Evolutionary conservation across 2,113 vertebrate species (phyloP), one percentile per base, ranked within the genome.

Genomic region (Mus spicilegus): DNA sequence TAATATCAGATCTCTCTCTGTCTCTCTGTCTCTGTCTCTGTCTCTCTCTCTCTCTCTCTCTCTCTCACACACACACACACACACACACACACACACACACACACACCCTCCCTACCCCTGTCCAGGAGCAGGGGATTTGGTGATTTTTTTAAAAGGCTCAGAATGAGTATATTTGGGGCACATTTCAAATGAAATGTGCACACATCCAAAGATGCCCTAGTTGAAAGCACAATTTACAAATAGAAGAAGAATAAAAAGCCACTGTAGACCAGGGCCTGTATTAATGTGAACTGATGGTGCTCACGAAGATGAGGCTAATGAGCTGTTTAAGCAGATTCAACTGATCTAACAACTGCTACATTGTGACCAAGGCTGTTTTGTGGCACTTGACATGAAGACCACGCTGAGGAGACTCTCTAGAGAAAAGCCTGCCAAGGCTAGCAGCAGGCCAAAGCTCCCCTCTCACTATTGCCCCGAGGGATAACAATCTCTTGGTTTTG

Each of bases 31-130:
- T 11, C 61, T 16, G 22, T 24, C 9, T 26, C 12, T 20, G 20
- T 8, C 8, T 8, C 1, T 28, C 63, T 26, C 26, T 65, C 26
- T 3, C 26, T 11, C 61, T 16, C 61, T 24, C 9, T 26, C 12
- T 30, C 65, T 28, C 65, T 12, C 12, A 0, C 4, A 5, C 5
- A 24, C 2, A 9, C 11, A 5, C 7, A 36, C 33, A 19, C 6
- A 3, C 42, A 42, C 12, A 0, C 4, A 5, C 5, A 24, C 2
- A 9, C 12, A 0, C 4, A 5, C 5, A 24, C 2, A 9, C 72
- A 39, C 20, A 5, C 19, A 75, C 39, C 42, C n/a, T 42, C 7
- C 72, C 39, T 20, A 75, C 10, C 39, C 19, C 3, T 1, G 0
- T 54, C 39, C 46, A 65, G 61, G 3, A 88, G 22, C 33, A 81